Base-by-base conservation (phyloP, 2,113 vertebrate genomes). In the Tonatia bakeri region DNA sequence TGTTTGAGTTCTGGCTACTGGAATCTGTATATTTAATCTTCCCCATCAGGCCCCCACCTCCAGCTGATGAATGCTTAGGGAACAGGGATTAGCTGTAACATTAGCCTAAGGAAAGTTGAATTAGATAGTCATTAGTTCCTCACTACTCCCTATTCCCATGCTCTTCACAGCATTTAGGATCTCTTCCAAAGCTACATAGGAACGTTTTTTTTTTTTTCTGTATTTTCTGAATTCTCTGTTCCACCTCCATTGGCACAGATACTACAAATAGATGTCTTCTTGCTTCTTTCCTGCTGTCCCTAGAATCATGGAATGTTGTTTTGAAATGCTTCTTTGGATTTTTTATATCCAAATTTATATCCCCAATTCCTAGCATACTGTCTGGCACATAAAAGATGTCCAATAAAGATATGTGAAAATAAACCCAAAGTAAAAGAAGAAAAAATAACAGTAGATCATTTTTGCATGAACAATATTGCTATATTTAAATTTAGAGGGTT, bases 241-340 rank as follows among this genome's bases (percentile, higher is more conserved):
- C 33, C 65, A 76, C 69, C 36, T 82, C 77, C 95, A 79, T 38
- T 80, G 89, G 93, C 89, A 87, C 47, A 90, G 80, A 73, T 50
- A 85, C 77, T 91, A 45, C 72, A 92, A 82, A 95, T 72, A 84
- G 70, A 88, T 96, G 64, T 94, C 88, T 91, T 75, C 86, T 91
- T 61, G 95, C 54, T 94, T 89, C 77, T 96, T 94, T 92, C 61
- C 85, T 82, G 47, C 81, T 86, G 24, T 69, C 50, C 31, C 77
- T 90, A 75, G 88, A 85, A 69, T 61, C 95, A 75, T 93, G 69
- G 86, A 94, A 94, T 96, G 88, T 92, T 97, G 61, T 96, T 96
- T 96, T 96, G 80, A 96, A 97, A 86, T 92, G 94, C 81, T 96
- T 93, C 72, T 95, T 87, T 81, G 40, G 67, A 67, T 85, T 92